A percentile compares a stretch with the other conserved stretches of the same genome.
phyloP scores from a whole-genome alignment of 2,888 invertebrate genomes.

The Torymus auratus region DNA sequence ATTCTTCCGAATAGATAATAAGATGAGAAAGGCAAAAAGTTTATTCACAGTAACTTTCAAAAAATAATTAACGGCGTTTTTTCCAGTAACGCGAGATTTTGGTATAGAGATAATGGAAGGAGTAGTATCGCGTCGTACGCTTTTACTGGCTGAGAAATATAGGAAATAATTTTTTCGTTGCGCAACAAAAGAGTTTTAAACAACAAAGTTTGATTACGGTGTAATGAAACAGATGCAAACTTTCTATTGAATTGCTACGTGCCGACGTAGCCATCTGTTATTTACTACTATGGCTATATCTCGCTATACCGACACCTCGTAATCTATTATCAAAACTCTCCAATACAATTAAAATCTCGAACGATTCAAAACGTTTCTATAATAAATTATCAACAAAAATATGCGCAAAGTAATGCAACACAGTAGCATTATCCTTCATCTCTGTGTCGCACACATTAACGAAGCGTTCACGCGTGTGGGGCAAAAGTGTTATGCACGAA shows the following conservation, averaged over 20 bases:
- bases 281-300: conserved; percentile 16
- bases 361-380: not conserved
- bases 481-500: conserved; percentile 10
- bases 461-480: conserved; percentile 3
- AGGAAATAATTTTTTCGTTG: conserved; percentile 13
- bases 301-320: not conserved
- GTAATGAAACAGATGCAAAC: conserved; percentile 40
- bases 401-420: not conserved
- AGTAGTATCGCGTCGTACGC: not conserved
- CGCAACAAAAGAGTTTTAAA: conserved; percentile 49
- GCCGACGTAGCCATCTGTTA: conserved; percentile 6
- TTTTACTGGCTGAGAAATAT: conserved; percentile 2
- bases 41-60: no score
- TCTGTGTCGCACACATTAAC: conserved; percentile 6
- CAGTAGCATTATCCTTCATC: not conserved
- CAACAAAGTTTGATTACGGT: conserved; percentile 37
- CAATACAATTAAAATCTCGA: conserved; percentile 13
- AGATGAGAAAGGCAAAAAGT: no score
- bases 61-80: no score
- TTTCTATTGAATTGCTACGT: conserved; percentile 47
- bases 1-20: no score
- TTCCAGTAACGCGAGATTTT: no score
- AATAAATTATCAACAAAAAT: not conserved
- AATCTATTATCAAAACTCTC: not conserved
- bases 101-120: not conserved